Percentiles rank a stretch among this genome's conserved stretches.
These are phyloP conservation scores for Aphidoletes aphidimyza DNA, from an alignment of 2,888 invertebrate species.

Conservation along the genomic window DNA sequence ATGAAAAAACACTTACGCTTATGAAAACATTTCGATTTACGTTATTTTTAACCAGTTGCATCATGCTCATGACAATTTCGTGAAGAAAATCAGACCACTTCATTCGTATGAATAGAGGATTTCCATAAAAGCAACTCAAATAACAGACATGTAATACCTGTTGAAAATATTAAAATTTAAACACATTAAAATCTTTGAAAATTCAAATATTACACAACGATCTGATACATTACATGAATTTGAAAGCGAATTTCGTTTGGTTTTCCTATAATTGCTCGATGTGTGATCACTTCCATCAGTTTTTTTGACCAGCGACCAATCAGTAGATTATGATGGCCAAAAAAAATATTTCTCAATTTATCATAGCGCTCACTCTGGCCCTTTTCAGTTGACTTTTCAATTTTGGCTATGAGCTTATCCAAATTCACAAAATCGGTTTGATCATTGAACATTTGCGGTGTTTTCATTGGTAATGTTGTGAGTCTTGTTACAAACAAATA, in stretches of 20 bases:
- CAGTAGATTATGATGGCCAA: conserved; percentile 4
- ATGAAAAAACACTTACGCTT: not conserved
- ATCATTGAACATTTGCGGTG: not conserved
- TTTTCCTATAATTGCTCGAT: not conserved
- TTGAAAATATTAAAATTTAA: not conserved
- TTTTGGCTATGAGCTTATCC: not conserved
- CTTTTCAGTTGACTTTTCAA: not conserved
- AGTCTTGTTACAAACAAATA: not conserved
- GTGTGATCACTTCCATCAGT: not conserved
- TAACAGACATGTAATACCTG: not conserved
- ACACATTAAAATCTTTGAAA: too few relatives aligned
- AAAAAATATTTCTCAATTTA: not conserved
- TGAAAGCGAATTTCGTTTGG: conserved; percentile 4
- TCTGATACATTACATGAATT: not conserved
- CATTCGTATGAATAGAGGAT: not conserved
- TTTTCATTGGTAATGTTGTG: not conserved
- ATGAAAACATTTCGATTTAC: not conserved
- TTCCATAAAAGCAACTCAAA: not conserved
- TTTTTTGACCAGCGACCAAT: not conserved
- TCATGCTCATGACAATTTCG: not conserved
- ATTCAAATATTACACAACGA: too few relatives aligned
- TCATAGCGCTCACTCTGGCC: not conserved
- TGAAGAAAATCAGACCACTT: not conserved
- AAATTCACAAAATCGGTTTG: not conserved
- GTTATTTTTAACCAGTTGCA: not conserved